phyloP scores from a whole-genome alignment of 2,888 invertebrate species.

The Silvanus unidentatus region DNA sequence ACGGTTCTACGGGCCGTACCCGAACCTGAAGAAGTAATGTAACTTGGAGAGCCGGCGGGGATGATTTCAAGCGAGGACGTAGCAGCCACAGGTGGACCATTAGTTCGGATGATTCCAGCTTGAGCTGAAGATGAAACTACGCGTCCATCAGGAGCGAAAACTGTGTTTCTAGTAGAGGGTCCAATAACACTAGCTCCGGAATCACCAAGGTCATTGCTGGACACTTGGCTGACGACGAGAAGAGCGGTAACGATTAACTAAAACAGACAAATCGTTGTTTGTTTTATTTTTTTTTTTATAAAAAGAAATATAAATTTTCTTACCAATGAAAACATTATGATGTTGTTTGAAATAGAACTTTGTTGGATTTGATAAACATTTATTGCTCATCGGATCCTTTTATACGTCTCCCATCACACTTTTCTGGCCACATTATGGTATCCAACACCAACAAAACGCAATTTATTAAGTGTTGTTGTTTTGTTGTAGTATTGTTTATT shows the following conservation, averaged over 20 bases:
- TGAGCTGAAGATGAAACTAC: slow-evolving; percentile 44
- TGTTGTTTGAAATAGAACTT: neutral
- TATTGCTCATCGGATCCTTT: neutral
- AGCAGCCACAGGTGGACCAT: slow-evolving; percentile 23
- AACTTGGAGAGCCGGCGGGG: slow-evolving; percentile 8
- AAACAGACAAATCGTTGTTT: too few relatives aligned
- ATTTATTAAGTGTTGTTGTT: too few relatives aligned
- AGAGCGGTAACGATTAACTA: neutral
- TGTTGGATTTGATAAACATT: neutral
- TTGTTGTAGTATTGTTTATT: too few relatives aligned
- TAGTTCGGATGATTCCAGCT: slow-evolving; percentile 20
- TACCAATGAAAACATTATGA: slow-evolving; percentile 12
- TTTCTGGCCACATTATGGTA: too few relatives aligned
- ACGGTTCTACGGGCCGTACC: slow-evolving; percentile 3
- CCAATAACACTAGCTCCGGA: slow-evolving; percentile 24
- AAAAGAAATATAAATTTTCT: neutral
- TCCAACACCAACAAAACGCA: too few relatives aligned
- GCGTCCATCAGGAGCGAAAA: slow-evolving; percentile 39
- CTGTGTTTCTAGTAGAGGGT: slow-evolving; percentile 23
- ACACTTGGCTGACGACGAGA: slow-evolving; percentile 10
- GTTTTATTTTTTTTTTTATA: too few relatives aligned
- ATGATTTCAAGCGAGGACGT: slow-evolving; percentile 15
- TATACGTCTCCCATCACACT: neutral
- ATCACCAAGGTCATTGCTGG: slow-evolving; percentile 21
- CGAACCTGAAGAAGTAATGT: slow-evolving; percentile 11